These are phyloP conservation scores for Eulemur albifrons DNA, from an alignment of 2,797 vertebrate genomes.

Conservation along the genomic window DNA sequence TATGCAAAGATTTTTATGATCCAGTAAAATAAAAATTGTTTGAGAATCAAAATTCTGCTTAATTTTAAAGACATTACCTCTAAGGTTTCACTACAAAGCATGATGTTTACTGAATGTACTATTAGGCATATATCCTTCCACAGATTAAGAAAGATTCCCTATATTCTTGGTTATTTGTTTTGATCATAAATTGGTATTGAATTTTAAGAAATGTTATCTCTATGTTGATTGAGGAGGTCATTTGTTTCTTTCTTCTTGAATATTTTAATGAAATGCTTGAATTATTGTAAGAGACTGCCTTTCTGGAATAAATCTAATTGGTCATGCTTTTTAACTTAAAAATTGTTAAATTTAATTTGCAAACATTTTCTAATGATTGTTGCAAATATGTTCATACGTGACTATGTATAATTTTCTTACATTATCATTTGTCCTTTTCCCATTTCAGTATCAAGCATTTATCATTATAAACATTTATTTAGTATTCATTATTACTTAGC, in stretches of 20 bases:
- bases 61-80: background rate
- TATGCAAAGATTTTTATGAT: background rate
- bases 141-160: background rate
- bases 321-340: background rate
- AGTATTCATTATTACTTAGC: background rate
- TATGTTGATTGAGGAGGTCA: background rate
- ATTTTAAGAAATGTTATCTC: background rate
- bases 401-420: background rate
- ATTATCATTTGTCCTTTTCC: background rate
- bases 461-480: background rate
- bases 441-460: background rate
- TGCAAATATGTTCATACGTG: background rate
- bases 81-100: background rate
- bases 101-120: background rate
- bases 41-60: constrained; percentile 11
- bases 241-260: background rate
- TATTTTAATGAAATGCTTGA: background rate
- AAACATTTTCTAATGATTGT: background rate
- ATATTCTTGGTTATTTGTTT: background rate
- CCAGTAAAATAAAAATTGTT: background rate
- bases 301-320: background rate
- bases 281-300: background rate
- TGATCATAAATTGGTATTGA: background rate
- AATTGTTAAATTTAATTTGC: background rate
- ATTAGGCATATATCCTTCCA: background rate